Percentiles rank a stretch among this genome's conserved stretches.
These are phyloP conservation scores for Alsophila aescularia DNA, from an alignment of 2,888 invertebrate species.

Conservation along the genomic window DNA sequence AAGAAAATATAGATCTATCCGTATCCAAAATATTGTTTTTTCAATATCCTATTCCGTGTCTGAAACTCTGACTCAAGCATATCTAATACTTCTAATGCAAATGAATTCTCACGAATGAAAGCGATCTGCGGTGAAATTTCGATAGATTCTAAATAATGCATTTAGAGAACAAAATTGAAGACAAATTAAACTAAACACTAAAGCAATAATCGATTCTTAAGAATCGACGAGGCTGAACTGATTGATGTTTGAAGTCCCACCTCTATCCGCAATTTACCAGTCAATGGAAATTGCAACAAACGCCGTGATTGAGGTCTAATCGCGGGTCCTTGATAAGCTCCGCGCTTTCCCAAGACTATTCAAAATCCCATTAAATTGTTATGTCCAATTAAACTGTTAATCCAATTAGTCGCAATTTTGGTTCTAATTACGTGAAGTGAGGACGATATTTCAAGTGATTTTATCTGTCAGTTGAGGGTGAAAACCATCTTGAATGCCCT, in stretches of 20 bases:
- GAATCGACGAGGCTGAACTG: conserved; percentile 53
- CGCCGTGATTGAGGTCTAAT: conserved; percentile 76
- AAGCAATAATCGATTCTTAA: conserved; percentile 43
- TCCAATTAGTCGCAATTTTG: conserved; percentile 37
- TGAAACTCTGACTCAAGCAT: no score
- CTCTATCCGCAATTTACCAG: conserved; percentile 74
- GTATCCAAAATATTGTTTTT: no score
- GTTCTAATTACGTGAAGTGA: conserved; percentile 28
- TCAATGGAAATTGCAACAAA: conserved; percentile 81
- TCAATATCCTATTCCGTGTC: no score
- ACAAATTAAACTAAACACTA: conserved; percentile 30
- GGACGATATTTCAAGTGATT: conserved; percentile 72
- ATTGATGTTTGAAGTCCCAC: conserved; percentile 69
- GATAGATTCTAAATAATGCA: background rate
- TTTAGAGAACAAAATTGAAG: conserved; percentile 6
- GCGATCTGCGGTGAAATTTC: background rate
- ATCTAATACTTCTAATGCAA: no score
- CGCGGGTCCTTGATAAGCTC: conserved; percentile 61
- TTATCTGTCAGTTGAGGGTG: conserved; percentile 54
- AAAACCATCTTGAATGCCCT: background rate
- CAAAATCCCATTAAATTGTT: conserved; percentile 70
- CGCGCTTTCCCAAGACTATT: conserved; percentile 78
- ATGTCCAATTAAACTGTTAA: conserved; percentile 69
- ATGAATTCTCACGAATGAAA: no score
- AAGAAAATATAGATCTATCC: no score